Evolutionary conservation across 2,888 invertebrate genomes (phyloP).

Genomic region (Eupithecia insigniata): DNA sequence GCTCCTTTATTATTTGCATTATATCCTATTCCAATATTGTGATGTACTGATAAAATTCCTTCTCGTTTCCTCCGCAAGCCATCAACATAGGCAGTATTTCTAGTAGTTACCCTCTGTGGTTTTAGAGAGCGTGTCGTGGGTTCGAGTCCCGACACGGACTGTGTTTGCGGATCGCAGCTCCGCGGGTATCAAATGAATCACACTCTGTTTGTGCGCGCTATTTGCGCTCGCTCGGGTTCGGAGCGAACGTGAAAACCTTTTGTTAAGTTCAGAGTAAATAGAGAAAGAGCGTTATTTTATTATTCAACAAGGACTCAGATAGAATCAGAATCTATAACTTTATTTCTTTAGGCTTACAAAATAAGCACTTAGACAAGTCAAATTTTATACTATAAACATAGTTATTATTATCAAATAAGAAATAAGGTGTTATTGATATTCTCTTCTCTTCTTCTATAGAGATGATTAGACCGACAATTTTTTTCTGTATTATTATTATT

Average conservation of each 20-base stretch:
- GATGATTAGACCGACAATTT: no score
- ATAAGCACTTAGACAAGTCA: no score
- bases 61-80: background rate
- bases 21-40: no score
- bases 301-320: background rate
- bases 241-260: background rate
- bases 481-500: no score
- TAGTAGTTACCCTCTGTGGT: background rate
- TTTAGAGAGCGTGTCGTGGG: background rate
- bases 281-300: background rate
- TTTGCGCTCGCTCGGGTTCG: background rate
- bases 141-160: background rate
- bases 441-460: no score
- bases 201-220: background rate
- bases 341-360: background rate
- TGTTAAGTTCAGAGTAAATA: background rate
- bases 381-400: no score
- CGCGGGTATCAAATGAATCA: background rate
- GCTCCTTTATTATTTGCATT: no score
- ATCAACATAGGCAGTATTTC: no score
- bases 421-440: no score
- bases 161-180: background rate
- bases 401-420: no score
- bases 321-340: no score
- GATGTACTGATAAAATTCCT: background rate